phyloP scores from a whole-genome alignment of 2,113 vertebrate genomes.

The Heptranchias perlo region DNA sequence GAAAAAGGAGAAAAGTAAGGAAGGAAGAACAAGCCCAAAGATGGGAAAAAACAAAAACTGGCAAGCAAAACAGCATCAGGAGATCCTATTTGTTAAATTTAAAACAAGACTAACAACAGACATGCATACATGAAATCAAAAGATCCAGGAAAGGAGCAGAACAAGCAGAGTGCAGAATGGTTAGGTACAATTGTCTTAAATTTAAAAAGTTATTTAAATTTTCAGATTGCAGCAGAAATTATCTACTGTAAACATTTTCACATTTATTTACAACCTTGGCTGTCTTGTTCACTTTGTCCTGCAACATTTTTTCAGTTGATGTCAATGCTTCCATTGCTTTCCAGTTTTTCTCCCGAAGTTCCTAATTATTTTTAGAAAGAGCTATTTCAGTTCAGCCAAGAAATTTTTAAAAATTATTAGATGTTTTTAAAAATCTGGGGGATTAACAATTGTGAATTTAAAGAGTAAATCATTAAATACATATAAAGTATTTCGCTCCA shows the following conservation, averaged over 20 bases:
- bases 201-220: conserved; percentile 27
- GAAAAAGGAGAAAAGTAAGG: background rate
- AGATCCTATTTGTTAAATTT: background rate
- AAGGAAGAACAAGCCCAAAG: background rate
- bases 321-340: conserved; percentile 99
- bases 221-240: conserved; percentile 70
- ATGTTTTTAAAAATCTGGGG: background rate
- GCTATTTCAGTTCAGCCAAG: conserved; percentile 88
- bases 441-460: conserved; percentile 3
- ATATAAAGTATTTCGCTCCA: background rate
- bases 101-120: conserved; percentile 10
- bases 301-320: conserved; percentile 99
- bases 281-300: conserved; percentile 96
- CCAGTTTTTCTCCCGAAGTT: conserved; percentile 99
- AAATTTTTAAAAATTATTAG: conserved; percentile 29
- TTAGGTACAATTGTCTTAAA: conserved; percentile 8
- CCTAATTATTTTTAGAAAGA: conserved; percentile 99
- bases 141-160: conserved; percentile 13
- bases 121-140: conserved; percentile 23
- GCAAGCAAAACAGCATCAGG: conserved; percentile 10
- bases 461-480: background rate
- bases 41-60: background rate
- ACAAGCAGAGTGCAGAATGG: conserved; percentile 28
- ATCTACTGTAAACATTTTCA: conserved; percentile 70
- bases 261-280: conserved; percentile 92